Evolutionary conservation across 1,140 invertebrate species (phyloP).

Genomic region (Steinernema khuongi): DNA sequence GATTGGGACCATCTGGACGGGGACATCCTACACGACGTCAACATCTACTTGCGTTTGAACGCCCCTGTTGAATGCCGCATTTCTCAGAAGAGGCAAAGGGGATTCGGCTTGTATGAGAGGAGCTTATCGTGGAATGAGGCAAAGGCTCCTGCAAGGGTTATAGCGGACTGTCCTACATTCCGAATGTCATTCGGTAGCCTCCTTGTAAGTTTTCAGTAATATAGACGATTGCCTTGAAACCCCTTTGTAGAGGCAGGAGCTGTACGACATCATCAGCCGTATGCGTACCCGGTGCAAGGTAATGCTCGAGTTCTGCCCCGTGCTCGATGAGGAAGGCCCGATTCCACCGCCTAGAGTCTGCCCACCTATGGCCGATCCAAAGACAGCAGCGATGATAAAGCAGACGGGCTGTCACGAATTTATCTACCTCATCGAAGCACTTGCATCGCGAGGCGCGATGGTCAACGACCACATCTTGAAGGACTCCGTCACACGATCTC

Average conservation of each 20-base stretch:
- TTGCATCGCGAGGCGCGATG: background rate
- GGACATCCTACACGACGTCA: background rate
- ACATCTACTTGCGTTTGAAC: background rate
- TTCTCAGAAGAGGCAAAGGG: background rate
- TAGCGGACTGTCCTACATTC: background rate
- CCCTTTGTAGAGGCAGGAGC: background rate
- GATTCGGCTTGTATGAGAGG: background rate
- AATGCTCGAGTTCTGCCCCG: background rate
- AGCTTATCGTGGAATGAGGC: background rate
- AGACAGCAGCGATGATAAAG: background rate
- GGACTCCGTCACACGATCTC: background rate
- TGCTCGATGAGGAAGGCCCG: background rate
- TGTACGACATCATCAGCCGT: background rate
- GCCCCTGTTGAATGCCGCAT: background rate
- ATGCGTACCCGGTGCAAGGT: background rate
- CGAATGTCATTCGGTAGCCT: background rate
- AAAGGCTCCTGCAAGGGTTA: background rate
- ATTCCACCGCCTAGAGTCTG: background rate
- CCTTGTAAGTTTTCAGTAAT: background rate
- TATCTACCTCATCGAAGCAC: background rate
- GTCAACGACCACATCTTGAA: conserved; percentile 22
- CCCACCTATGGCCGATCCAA: background rate
- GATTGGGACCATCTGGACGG: background rate
- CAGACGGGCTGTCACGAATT: background rate
- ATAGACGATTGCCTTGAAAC: background rate